Percentiles rank a stretch among this genome's conserved stretches.
Conservation (phyloP, 2,797 vertebrate genomes). For the Oryzias dopingdopingensis region DNA sequence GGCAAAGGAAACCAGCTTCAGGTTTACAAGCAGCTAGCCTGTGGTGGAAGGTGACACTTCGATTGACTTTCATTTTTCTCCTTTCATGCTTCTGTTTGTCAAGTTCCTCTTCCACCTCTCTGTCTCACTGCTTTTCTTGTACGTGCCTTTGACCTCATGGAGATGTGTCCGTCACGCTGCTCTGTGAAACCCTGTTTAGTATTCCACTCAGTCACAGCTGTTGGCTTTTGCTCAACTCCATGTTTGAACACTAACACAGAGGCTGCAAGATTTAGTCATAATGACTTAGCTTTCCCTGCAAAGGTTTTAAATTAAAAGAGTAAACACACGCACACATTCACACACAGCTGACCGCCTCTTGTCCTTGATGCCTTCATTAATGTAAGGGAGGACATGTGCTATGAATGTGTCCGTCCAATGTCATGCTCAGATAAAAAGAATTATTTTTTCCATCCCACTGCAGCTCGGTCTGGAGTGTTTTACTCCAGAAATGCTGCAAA, state of each 20-base stretch:
- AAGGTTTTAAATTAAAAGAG: constrained; percentile 7
- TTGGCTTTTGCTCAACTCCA: constrained; percentile 10
- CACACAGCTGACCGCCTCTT: background rate
- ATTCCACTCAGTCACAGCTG: constrained; percentile 54
- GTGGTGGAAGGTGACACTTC: too few relatives aligned
- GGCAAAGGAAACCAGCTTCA: too few relatives aligned
- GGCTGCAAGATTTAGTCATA: background rate
- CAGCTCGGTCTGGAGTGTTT: background rate
- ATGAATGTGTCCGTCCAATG: constrained; percentile 10
- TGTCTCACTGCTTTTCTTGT: constrained; percentile 2
- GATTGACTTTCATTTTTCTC: constrained; percentile 6
- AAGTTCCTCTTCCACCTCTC: constrained; percentile 1
- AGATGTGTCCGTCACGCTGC: constrained; percentile 26
- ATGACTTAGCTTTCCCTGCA: constrained; percentile 26
- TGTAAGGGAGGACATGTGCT: constrained; percentile 29
- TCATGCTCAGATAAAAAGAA: constrained; percentile 34
- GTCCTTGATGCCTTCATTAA: constrained; percentile 24
- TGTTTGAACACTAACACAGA: constrained; percentile 16
- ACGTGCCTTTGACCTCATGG: constrained; percentile 32
- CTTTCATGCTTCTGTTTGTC: constrained; percentile 7
- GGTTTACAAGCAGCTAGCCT: too few relatives aligned
- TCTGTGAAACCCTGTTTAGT: constrained; percentile 35
- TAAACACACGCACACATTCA: background rate
- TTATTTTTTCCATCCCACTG: background rate
- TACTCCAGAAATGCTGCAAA: background rate